Percentiles rank a stretch among this genome's conserved stretches.
These are phyloP conservation scores for Globodera rostochiensis DNA, from an alignment of 1,140 invertebrate genomes.

Conservation along the genomic window DNA sequence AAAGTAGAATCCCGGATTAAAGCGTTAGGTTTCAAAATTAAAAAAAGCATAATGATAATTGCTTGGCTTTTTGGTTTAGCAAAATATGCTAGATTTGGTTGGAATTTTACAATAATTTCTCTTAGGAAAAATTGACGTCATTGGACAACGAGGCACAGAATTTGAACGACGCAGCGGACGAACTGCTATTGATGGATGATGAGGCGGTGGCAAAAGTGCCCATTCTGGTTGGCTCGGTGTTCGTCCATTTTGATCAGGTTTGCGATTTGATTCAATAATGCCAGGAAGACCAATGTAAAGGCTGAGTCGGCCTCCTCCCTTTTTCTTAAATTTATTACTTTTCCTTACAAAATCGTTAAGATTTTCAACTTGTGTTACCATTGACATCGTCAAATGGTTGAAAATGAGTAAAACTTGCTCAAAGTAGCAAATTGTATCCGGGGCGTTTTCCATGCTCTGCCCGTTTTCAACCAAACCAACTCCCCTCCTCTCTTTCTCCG, in stretches of 20 bases:
- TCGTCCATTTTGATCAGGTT: slow-evolving; percentile 70
- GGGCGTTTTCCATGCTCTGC: not conserved
- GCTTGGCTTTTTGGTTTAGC: too few relatives aligned
- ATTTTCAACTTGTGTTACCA: too few relatives aligned
- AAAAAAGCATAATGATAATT: slow-evolving; percentile 14
- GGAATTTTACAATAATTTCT: slow-evolving; percentile 10
- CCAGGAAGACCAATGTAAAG: not conserved
- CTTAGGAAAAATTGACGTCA: slow-evolving; percentile 29
- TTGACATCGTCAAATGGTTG: too few relatives aligned
- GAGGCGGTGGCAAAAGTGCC: slow-evolving; percentile 22
- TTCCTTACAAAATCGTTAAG: too few relatives aligned
- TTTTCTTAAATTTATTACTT: too few relatives aligned
- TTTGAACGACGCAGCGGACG: slow-evolving; percentile 39
- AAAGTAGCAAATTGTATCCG: not conserved
- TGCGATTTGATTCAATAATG: not conserved
- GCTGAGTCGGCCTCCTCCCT: not conserved
- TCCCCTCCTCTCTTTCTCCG: not conserved
- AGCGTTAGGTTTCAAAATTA: not conserved
- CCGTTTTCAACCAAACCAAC: not conserved
- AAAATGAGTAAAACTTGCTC: too few relatives aligned
- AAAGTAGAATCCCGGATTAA: too few relatives aligned
- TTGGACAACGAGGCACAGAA: slow-evolving; percentile 40
- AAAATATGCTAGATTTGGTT: too few relatives aligned
- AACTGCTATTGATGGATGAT: slow-evolving; percentile 43
- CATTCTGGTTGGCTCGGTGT: slow-evolving; percentile 39